phyloP scores from a whole-genome alignment of 2,113 vertebrate species.

The Odocoileus hemionus region DNA sequence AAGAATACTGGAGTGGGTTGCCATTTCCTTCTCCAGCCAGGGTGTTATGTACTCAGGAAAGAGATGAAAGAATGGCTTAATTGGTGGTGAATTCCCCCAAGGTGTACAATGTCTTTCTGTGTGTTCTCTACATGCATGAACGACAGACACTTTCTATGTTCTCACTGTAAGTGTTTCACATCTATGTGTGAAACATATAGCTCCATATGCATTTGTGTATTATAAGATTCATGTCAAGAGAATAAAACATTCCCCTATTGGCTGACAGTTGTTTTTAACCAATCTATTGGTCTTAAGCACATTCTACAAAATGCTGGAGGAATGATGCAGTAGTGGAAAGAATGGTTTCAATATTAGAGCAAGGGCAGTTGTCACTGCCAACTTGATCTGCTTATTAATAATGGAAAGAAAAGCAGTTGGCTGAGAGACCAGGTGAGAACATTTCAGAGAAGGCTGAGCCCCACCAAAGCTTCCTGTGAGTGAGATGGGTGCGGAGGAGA shows the following conservation, averaged over 20 bases:
- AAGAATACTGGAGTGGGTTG: too few species aligned
- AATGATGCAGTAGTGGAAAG: constrained; percentile 58
- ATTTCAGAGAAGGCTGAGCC: not conserved
- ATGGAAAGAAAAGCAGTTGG: constrained; percentile 32
- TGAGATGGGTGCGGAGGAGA: not conserved
- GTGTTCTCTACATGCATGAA: not conserved
- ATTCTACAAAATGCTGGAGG: not conserved
- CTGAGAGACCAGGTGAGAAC: constrained; percentile 55
- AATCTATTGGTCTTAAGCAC: not conserved
- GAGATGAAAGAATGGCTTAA: not conserved
- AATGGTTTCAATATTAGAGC: constrained; percentile 50
- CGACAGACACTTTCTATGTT: too few species aligned
- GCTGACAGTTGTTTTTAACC: constrained; percentile 3
- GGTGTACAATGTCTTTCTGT: not conserved
- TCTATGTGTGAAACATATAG: not conserved
- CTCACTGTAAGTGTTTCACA: not conserved
- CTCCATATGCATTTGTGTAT: not conserved
- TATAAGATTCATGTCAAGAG: not conserved
- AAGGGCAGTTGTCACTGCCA: constrained; percentile 34
- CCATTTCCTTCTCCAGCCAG: not conserved
- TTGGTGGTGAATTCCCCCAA: not conserved
- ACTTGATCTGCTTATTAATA: constrained; percentile 45
- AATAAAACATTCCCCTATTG: not conserved
- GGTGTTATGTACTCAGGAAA: fast-evolving
- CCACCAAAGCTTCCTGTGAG: not conserved